phyloP scores from a whole-genome alignment of 2,888 invertebrate genomes.

The Papilio elwesi region DNA sequence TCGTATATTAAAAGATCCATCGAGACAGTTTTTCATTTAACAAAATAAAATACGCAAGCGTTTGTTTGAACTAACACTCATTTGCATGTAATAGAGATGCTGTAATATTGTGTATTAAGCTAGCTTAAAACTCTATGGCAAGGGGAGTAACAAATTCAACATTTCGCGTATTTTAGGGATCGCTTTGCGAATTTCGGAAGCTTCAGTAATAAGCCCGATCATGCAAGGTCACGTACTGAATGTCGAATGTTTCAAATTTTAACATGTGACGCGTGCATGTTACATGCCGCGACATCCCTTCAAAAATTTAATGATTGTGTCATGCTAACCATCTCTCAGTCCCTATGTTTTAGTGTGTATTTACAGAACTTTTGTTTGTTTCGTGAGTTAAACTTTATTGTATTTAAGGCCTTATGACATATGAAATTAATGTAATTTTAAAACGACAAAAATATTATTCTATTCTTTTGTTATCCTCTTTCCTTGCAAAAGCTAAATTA shows the following conservation, averaged over 20 bases:
- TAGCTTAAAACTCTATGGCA: constrained; percentile 55
- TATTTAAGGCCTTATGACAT: too few relatives aligned
- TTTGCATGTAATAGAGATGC: constrained; percentile 43
- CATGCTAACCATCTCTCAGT: neutral
- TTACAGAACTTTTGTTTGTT: too few relatives aligned
- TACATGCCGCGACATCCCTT: constrained; percentile 47
- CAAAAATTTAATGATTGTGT: constrained; percentile 5
- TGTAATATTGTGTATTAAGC: constrained; percentile 56
- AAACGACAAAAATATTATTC: too few relatives aligned
- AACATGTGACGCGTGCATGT: constrained; percentile 63
- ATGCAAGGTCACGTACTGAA: constrained; percentile 74
- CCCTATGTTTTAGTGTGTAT: neutral
- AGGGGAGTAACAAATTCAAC: constrained; percentile 71
- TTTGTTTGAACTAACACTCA: constrained; percentile 15
- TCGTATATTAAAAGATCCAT: neutral
- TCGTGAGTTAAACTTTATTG: too few relatives aligned
- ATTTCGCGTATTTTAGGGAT: constrained; percentile 58
- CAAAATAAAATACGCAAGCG: constrained; percentile 32
- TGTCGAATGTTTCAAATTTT: constrained; percentile 74
- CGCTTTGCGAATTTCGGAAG: constrained; percentile 65
- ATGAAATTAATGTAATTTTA: too few relatives aligned
- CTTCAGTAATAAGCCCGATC: constrained; percentile 79
- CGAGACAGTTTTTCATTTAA: neutral
- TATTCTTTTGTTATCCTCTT: too few relatives aligned
- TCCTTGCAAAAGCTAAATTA: too few relatives aligned